A percentile compares a stretch with the other conserved stretches of the same genome.
Evolutionary conservation across 2,888 invertebrate genomes (phyloP).

Genomic region (Cinara cedri): DNA sequence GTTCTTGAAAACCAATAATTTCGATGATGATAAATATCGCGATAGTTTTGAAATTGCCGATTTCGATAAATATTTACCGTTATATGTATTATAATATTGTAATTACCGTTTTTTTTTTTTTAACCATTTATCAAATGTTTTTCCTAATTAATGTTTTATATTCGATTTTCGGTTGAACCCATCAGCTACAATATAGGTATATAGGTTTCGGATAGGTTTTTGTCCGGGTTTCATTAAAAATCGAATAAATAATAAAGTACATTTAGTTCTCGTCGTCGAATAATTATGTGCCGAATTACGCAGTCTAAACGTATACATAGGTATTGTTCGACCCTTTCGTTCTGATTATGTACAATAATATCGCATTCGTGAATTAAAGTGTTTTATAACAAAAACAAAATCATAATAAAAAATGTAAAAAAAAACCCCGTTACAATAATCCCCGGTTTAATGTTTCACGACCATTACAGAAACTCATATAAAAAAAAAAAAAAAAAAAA

Average conservation of each 20-base stretch:
- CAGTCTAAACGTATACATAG: neutral
- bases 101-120: too few species aligned
- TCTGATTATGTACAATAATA: neutral
- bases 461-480: neutral
- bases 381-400: neutral
- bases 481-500: too few species aligned
- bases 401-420: neutral
- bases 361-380: neutral
- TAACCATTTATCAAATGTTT: too few species aligned
- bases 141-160: neutral
- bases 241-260: neutral
- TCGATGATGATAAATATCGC: too few species aligned
- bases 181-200: too few species aligned
- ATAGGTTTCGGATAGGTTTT: neutral
- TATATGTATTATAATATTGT: too few species aligned
- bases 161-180: neutral
- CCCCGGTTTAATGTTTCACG: neutral
- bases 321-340: neutral
- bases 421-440: neutral
- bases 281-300: neutral
- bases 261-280: neutral
- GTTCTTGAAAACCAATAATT: too few species aligned
- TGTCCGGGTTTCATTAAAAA: neutral
- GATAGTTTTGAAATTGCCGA: too few species aligned
- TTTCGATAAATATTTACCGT: too few species aligned